Conservation (phyloP, 1,140 invertebrate species). For the Nasonia giraulti region DNA sequence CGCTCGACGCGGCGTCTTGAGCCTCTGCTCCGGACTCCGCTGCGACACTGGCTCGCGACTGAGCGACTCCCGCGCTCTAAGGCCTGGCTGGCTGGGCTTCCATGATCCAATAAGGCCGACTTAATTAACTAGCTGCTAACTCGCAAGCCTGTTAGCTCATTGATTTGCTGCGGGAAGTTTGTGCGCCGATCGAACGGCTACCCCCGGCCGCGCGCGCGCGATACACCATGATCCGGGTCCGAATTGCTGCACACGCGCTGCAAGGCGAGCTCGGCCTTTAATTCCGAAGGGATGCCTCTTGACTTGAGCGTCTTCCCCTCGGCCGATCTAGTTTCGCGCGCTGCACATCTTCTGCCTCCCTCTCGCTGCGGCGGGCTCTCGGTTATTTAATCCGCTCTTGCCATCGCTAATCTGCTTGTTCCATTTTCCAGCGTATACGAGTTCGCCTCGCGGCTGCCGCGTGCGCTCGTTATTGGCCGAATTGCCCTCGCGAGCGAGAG, state of each 20-base stretch:
- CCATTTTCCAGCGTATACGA: constrained; percentile 34
- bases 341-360: no score
- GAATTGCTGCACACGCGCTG: no score
- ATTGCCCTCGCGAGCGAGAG: no score
- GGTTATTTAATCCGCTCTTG: constrained; percentile 60
- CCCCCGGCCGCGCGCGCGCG: no score
- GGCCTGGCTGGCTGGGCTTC: constrained; percentile 61
- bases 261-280: no score
- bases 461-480: no score
- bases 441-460: no score
- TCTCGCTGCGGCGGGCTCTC: not conserved
- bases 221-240: no score
- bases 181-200: no score
- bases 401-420: constrained; percentile 39
- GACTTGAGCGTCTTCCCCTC: constrained; percentile 46
- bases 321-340: constrained; percentile 57
- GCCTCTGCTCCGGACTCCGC: not conserved
- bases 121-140: constrained; percentile 74
- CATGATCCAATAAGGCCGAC: constrained; percentile 74
- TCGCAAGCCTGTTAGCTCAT: constrained; percentile 74
- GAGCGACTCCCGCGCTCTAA: not conserved
- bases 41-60: not conserved
- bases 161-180: constrained; percentile 63
- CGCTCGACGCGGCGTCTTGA: not conserved
- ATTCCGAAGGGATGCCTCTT: not conserved